Percentiles rank a stretch among this genome's conserved stretches.
These are phyloP conservation scores for Maconellicoccus hirsutus DNA, from an alignment of 1,140 invertebrate species.

Conservation along the genomic window DNA sequence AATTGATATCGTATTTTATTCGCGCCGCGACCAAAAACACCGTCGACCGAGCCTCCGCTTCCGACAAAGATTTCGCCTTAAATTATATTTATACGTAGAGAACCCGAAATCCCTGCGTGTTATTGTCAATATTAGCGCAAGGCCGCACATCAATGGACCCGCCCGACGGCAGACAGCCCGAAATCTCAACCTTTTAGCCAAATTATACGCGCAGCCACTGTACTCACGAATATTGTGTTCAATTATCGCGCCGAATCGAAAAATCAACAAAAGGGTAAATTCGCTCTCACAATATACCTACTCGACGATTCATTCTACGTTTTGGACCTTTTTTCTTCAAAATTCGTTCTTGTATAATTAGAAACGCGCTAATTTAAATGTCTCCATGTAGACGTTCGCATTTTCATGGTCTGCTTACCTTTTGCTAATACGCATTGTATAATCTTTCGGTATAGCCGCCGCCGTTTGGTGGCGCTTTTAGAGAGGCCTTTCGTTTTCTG, in stretches of 20 bases:
- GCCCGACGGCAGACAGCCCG: not conserved
- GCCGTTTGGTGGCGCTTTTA: too few species aligned
- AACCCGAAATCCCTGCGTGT: not conserved
- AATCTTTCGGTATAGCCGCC: too few species aligned
- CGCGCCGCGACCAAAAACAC: too few species aligned
- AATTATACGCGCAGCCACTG: not conserved
- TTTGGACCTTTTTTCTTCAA: not conserved
- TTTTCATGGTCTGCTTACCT: not conserved
- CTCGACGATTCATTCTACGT: not conserved
- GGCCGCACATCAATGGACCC: not conserved
- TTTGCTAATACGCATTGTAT: not conserved
- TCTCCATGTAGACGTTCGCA: not conserved
- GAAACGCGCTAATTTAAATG: not conserved
- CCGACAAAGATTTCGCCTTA: not conserved
- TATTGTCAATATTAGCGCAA: slow-evolving; percentile 9
- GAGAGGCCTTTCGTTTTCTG: too few species aligned
- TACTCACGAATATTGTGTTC: not conserved
- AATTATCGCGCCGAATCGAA: not conserved
- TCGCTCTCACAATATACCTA: not conserved
- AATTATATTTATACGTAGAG: not conserved
- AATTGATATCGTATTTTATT: not conserved
- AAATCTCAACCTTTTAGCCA: not conserved
- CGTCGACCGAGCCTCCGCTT: too few species aligned
- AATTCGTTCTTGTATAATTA: not conserved
- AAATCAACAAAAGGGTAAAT: slow-evolving; percentile 1